Evolutionary conservation across 2,113 vertebrate genomes (phyloP), one percentile per base, ranked within the genome.

Genomic region (Gavia stellata): DNA sequence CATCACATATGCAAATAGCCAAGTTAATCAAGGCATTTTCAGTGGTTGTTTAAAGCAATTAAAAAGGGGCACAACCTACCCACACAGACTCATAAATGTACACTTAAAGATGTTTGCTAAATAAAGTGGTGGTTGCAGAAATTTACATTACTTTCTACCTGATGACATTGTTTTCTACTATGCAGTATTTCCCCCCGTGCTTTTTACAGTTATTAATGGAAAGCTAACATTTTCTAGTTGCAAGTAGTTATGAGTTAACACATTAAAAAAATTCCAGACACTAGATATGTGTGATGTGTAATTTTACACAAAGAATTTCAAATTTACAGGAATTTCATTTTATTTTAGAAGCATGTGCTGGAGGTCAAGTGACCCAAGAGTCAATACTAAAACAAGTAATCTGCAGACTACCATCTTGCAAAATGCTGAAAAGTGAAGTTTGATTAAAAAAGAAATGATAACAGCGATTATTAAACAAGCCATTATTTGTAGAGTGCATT

Each of bases 361-460:
- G 79, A 96, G 47, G 56, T 74, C 77, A 92, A 72, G 80, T 94
- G 80, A 94, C 56, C 77, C 80, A 95, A 91, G 44, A 92, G 82
- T 68, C 47, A 29, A 20, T 40, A 86, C 77, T 72, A 79, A 84
- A 55, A 3, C 31, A 66, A 58, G n/a, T 31, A 38, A 70, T 8
- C 33, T 83, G 58, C 0, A 3, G 38, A 31, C 11, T 59, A n/a
- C 21, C 9, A 40, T 38, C 24, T 47, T 87, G 34, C 20, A 74
- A 91, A 96, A 40, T 23, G 29, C 24, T 81, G 5, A 74, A 95
- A 55, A 86, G 78, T 10, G 5, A 58, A 56, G 28, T 80, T 80
- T 28, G 20, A 65, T 59, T 61, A 70, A 67, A 83, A 44, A 61
- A 80, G 24, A 2, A 75, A 31, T 10, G 2, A 4, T 44, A 75